A percentile compares a stretch with the other conserved stretches of the same genome.
Conservation (phyloP, 2,888 invertebrate genomes). For the Torymus tubicola region DNA sequence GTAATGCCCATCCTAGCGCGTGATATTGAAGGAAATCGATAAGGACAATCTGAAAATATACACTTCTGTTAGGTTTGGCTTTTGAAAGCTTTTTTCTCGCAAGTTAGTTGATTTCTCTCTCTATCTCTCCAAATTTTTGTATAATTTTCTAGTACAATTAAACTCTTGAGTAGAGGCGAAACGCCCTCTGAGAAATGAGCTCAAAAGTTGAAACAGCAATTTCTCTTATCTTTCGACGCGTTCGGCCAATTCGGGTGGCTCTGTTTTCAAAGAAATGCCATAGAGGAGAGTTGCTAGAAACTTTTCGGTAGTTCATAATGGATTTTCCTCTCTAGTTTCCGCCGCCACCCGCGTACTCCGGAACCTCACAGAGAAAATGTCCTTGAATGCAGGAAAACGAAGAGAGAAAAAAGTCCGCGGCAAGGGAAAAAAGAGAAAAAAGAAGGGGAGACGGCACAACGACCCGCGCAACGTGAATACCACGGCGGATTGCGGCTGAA, state of each 20-base stretch:
- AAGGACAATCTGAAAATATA: background rate
- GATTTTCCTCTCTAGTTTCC: conserved; percentile 34
- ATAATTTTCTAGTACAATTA: conserved; percentile 29
- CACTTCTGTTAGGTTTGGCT: too few relatives aligned
- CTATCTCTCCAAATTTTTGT: too few relatives aligned
- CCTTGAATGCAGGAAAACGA: conserved; percentile 9
- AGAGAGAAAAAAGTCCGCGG: background rate
- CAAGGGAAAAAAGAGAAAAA: background rate
- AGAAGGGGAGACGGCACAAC: background rate
- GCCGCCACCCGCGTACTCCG: background rate
- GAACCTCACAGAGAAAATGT: conserved; percentile 43
- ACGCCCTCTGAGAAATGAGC: background rate
- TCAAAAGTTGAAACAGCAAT: conserved; percentile 36
- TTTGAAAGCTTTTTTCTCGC: background rate
- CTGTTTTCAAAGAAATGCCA: conserved; percentile 45
- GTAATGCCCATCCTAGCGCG: too few relatives aligned
- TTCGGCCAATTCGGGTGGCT: conserved; percentile 17
- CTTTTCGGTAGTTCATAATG: conserved; percentile 49
- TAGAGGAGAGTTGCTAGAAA: conserved; percentile 34
- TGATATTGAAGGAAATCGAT: background rate
- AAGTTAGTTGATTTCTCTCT: too few relatives aligned
- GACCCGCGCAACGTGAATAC: conserved; percentile 22
- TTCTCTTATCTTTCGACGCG: background rate
- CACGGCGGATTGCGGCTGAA: conserved; percentile 48
- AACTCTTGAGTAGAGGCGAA: conserved; percentile 11